Percentiles rank a stretch among this genome's conserved stretches.
Conservation (phyloP, 2,113 vertebrate genomes). For the Prinia subflava region DNA sequence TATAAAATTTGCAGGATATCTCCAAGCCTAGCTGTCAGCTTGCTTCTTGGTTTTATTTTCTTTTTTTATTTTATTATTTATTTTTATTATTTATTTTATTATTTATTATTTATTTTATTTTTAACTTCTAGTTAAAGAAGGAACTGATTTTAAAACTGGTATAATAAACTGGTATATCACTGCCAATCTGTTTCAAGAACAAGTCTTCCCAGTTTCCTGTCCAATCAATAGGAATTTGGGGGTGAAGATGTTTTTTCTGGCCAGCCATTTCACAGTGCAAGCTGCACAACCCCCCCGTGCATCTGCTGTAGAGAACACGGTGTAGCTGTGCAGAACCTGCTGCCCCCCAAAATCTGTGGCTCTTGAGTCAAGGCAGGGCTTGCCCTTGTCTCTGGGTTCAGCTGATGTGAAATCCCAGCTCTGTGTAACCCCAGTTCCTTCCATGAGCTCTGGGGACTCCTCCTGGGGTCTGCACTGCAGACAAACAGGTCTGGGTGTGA, state of each 20-base stretch:
- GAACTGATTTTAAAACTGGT: fast-evolving
- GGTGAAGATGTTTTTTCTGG: background rate
- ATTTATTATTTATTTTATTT: too few relatives aligned
- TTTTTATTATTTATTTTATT: too few relatives aligned
- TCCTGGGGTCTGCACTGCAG: background rate
- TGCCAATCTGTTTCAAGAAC: background rate
- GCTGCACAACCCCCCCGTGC: background rate
- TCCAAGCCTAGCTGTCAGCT: background rate
- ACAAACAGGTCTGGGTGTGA: background rate
- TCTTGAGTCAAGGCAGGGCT: background rate
- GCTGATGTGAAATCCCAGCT: background rate
- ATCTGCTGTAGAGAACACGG: background rate
- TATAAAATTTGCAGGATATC: background rate
- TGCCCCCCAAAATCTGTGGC: background rate
- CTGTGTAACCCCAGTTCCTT: background rate
- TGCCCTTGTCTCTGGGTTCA: background rate
- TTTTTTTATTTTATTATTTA: too few relatives aligned
- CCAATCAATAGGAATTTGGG: background rate
- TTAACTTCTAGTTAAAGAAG: background rate
- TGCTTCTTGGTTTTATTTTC: background rate
- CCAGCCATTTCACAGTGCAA: background rate
- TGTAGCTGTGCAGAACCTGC: background rate
- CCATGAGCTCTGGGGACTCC: background rate
- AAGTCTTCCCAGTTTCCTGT: background rate
- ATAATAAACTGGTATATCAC: background rate